Percentiles rank a stretch among this genome's conserved stretches.
Evolutionary conservation across 2,113 vertebrate genomes (phyloP).

Genomic region (Crotalus helleri): DNA sequence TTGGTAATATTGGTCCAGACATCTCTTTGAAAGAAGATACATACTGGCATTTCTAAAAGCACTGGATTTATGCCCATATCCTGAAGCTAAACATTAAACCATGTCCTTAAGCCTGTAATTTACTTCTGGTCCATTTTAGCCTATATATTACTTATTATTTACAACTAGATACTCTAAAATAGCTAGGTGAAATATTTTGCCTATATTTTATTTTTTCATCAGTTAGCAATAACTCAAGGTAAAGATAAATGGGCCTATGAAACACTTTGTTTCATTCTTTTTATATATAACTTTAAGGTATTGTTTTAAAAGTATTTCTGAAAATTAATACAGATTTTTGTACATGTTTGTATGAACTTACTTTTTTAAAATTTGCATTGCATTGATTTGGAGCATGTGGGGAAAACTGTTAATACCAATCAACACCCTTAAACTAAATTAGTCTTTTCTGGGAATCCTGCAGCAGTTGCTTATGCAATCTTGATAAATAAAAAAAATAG

Average conservation of each 20-base stretch:
- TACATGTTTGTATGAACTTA: background rate
- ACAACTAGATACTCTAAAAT: constrained; percentile 27
- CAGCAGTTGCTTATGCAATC: background rate
- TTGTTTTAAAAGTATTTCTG: background rate
- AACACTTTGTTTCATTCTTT: background rate
- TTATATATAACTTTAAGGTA: background rate
- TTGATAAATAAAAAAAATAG: background rate
- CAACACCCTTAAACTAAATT: background rate
- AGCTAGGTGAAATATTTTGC: constrained; percentile 45
- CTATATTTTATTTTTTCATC: background rate
- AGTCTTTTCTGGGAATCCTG: background rate
- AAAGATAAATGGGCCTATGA: background rate
- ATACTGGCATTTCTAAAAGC: constrained; percentile 30
- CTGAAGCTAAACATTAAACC: constrained; percentile 11
- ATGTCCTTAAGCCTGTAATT: constrained; percentile 25
- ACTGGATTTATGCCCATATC: constrained; percentile 36
- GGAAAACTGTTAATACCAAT: background rate
- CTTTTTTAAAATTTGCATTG: background rate
- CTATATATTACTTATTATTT: background rate
- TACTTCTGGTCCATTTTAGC: constrained; percentile 12
- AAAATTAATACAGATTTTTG: background rate
- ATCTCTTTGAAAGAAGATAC: constrained; percentile 24
- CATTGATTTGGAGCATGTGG: background rate
- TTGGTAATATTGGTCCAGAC: constrained; percentile 1
- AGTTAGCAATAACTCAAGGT: background rate